phyloP scores from a whole-genome alignment of 2,113 vertebrate genomes.

The Tychaedon coryphoeus region DNA sequence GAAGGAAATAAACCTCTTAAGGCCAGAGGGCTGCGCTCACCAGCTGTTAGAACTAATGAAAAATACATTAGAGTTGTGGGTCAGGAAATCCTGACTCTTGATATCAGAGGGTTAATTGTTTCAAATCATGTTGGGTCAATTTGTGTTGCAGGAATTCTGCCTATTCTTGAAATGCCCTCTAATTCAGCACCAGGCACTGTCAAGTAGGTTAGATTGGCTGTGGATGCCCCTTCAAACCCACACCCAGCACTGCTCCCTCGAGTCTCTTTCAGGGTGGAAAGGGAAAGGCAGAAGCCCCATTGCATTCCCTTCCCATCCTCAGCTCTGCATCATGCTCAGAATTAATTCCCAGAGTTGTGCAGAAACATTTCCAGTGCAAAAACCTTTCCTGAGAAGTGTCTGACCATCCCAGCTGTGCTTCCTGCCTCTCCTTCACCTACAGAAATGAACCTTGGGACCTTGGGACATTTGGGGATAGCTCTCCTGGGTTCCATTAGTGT shows the following conservation, averaged over 20 bases:
- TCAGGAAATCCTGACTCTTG: conserved; percentile 65
- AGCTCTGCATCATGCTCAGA: not conserved
- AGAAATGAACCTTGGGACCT: fast-evolving
- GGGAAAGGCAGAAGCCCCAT: not conserved
- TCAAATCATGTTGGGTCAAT: conserved; percentile 63
- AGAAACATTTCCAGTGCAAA: not conserved
- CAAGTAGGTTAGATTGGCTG: not conserved
- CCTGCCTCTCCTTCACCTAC: not conserved
- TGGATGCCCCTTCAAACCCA: not conserved
- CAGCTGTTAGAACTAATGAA: conserved; percentile 71
- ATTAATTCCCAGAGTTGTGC: not conserved
- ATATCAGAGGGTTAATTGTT: conserved; percentile 71
- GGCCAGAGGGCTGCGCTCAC: conserved; percentile 57
- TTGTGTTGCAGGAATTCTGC: conserved; percentile 30
- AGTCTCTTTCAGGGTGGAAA: not conserved
- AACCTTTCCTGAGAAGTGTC: not conserved
- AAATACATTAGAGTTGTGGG: conserved; percentile 68
- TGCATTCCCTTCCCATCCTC: not conserved
- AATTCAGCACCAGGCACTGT: conserved; percentile 26
- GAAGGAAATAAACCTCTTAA: conserved; percentile 49
- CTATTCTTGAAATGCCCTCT: conserved; percentile 61
- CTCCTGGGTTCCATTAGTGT: not conserved
- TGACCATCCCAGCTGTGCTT: not conserved
- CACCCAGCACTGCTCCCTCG: not conserved
- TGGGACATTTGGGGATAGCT: not conserved